Evolutionary conservation across 2,113 vertebrate genomes (phyloP), one percentile per base, ranked within the genome.

Genomic region (Murina feae): DNA sequence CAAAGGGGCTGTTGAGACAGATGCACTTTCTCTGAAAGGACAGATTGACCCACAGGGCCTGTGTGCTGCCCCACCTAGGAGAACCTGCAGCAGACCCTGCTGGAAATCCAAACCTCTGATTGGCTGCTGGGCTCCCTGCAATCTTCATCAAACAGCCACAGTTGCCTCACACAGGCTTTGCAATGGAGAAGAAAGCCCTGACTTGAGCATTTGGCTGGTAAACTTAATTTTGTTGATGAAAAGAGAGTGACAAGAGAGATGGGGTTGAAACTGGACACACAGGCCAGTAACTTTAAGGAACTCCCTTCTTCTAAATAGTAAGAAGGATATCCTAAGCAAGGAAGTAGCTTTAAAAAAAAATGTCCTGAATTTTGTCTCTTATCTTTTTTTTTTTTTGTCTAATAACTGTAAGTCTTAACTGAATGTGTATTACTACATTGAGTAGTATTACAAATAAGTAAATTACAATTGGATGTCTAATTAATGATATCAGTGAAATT

Each of bases 51-150:
- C 4, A 16, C 39, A n/a, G 21, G 4, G 51, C n/a, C 37, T 49
- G 17, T 6, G 8, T n/a, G 12, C 5, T 6, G 20, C 21, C 12
- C 30, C 11, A 5, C 2, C 10, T 18, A 30, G 20, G 2, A 63
- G 23, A 47, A 7, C 8, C 60, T 69, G 35, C 7, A 21, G 8
- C 9, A 32, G 44, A 53, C 7, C 18, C 44, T 37, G n/a, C 58
- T 17, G 20, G 60, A 55, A 68, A 74, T 25, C 23, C 5, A 16
- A 49, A 16, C 0, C 12, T 69, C 44, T 35, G 10, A 3, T 2
- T 11, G 13, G 14, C 18, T 69, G 8, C 21, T 63, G 30, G 37
- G 12, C 32, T 66, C 4, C 7, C 42, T 44, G 42, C 1, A 1
- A 44, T 68, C 25, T 76, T 82, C 17, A 58, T n/a, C 25, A 30